Evolutionary conservation across 30 jellyfish, hydroid and myxozoan genomes (phyloP), one percentile per base, ranked within the genome.

Genomic region (Cassiopea andromeda): DNA sequence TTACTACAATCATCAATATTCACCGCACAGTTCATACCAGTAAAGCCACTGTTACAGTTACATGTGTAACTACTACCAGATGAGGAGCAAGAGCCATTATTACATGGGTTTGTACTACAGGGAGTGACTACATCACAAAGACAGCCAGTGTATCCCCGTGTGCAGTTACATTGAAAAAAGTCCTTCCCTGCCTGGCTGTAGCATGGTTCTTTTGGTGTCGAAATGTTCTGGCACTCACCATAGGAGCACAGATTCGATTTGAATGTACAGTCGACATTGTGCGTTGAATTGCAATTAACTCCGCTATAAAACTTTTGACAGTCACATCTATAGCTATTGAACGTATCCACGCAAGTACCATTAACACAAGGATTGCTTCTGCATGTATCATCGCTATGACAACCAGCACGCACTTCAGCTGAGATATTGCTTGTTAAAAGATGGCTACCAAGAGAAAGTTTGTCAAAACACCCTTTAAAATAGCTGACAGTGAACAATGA

Each of bases 141-240:
- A 64, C 61, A 48, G 1, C 97, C 97, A 6, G 73, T 44, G 80
- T 72, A 92, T 16, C 98, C 98, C 7, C 44, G 19, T n/a, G 78
- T 57, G 46, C 98, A 92, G 27, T 87, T 46, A 47, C 98, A 93
- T 54, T 54, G 64, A 71, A 88, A 93, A 48, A 60, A 46, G 69
- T 93, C 98, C 16, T n/a, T 38, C 10, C 98, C 98, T 60, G 81
- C 1, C 73, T 82, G 81, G 66, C 97, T 87, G 71, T 70, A 93
- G 89, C 18, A 60, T 18, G 46, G 57, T 19, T 69, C 78, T 43
- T 5, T 69, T 14, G 92, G 90, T 38, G 60, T 43, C 27, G 96
- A 58, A 38, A 88, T 57, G 44, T 82, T 80, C 57, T n/a, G 46
- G 48, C 98, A 93, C 48, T 87, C 69, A 44, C 88, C 85, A 60